A percentile compares a stretch with the other conserved stretches of the same genome.
These are phyloP conservation scores for Azorinus chamasolen DNA, from an alignment of 2,888 invertebrate species.

Conservation along the genomic window DNA sequence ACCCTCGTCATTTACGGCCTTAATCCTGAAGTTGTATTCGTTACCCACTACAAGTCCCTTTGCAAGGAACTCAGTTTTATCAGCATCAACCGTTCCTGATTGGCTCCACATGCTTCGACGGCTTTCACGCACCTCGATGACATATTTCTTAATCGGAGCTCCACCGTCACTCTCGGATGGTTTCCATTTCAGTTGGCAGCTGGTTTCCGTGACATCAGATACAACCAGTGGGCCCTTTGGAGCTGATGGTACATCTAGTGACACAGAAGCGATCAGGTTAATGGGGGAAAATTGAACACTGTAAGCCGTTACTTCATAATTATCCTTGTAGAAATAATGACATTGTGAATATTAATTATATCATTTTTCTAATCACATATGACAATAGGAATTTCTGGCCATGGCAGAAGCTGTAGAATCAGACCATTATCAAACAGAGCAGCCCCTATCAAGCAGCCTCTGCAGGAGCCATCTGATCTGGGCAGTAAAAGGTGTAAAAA, in stretches of 20 bases:
- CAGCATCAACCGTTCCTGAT: slow-evolving; percentile 86
- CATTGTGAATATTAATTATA: too few species aligned
- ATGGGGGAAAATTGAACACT: too few species aligned
- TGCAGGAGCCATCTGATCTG: too few species aligned
- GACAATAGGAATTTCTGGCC: too few species aligned
- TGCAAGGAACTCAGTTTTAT: slow-evolving; percentile 89
- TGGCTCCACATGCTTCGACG: slow-evolving; percentile 97
- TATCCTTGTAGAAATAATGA: too few species aligned
- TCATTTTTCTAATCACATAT: too few species aligned
- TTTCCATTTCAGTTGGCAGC: slow-evolving; percentile 97
- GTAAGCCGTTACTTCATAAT: too few species aligned
- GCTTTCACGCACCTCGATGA: slow-evolving; percentile 94
- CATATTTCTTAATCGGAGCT: slow-evolving; percentile 93
- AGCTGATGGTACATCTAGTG: slow-evolving; percentile 79
- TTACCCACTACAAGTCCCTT: slow-evolving; percentile 96
- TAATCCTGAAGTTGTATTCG: slow-evolving; percentile 98
- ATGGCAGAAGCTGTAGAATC: too few species aligned
- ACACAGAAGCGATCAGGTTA: too few species aligned
- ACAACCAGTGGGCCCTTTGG: slow-evolving; percentile 90
- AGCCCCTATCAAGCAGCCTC: too few species aligned
- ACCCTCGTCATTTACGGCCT: slow-evolving; percentile 99
- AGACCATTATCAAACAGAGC: too few species aligned
- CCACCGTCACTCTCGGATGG: slow-evolving; percentile 99
- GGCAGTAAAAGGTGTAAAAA: too few species aligned
- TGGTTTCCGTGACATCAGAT: slow-evolving; percentile 97